phyloP scores from a whole-genome alignment of 2,797 vertebrate genomes.

The Pangasius macronema region DNA sequence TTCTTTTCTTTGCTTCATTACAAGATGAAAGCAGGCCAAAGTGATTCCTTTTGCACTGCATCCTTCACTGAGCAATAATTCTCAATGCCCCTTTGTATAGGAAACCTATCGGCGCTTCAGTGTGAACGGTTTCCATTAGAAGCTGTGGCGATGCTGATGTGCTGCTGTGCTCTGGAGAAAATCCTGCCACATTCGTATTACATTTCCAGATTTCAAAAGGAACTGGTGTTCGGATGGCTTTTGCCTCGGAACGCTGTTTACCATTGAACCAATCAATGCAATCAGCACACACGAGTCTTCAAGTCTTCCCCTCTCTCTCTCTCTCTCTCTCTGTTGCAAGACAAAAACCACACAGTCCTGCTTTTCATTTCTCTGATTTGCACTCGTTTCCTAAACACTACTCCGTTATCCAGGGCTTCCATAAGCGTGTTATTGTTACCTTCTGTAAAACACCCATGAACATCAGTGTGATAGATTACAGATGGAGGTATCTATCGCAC shows the following conservation, averaged over 20 bases:
- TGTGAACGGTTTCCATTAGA: not conserved
- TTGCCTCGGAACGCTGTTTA: not conserved
- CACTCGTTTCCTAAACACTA: constrained; percentile 10
- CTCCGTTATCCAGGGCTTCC: not conserved
- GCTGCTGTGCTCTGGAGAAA: not conserved
- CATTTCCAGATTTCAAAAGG: not conserved
- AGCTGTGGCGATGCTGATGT: not conserved
- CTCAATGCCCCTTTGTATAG: not conserved
- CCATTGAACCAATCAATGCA: not conserved
- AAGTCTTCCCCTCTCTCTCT: not conserved
- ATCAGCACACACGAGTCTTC: not conserved
- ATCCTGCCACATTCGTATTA: not conserved
- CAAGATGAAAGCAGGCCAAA: not conserved
- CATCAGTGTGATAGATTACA: not conserved
- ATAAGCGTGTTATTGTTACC: constrained; percentile 8
- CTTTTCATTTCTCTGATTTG: constrained; percentile 24
- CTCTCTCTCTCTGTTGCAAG: not conserved
- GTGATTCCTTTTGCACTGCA: not conserved
- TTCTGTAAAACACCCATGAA: constrained; percentile 8
- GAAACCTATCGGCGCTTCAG: not conserved
- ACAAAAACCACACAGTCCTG: constrained; percentile 14
- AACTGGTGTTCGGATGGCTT: not conserved
- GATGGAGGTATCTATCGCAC: not conserved
- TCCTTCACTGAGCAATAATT: not conserved
- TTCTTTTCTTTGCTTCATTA: not conserved